Evolutionary conservation across 2,113 vertebrate species (phyloP).

Genomic region (Oreocharis arfaki): DNA sequence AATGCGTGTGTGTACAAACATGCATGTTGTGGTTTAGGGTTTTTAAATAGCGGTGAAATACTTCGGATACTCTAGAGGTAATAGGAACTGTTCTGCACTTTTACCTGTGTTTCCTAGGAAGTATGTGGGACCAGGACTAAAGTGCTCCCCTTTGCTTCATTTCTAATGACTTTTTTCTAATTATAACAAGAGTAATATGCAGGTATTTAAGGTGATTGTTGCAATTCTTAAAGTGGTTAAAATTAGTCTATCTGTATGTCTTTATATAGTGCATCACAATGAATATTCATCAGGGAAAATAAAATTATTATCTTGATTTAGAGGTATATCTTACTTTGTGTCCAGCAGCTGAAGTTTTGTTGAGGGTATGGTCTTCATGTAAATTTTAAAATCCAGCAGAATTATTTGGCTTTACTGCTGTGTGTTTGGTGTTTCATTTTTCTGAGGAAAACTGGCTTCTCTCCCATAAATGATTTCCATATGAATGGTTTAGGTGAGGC

Average conservation of each 20-base stretch:
- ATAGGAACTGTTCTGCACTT: not conserved
- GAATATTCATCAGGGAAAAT: not conserved
- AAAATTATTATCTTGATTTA: not conserved
- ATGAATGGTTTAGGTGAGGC: not conserved
- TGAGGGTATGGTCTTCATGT: not conserved
- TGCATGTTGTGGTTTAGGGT: not conserved
- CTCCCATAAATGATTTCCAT: not conserved
- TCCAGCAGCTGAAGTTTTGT: not conserved
- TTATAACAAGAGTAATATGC: not conserved
- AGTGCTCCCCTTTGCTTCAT: not conserved
- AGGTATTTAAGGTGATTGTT: not conserved
- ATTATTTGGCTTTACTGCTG: not conserved
- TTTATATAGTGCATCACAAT: not conserved
- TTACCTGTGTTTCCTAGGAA: not conserved
- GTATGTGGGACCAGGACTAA: not conserved
- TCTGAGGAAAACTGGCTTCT: not conserved
- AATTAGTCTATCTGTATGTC: not conserved
- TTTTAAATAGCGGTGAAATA: not conserved
- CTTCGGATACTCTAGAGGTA: not conserved
- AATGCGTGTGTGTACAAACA: not conserved
- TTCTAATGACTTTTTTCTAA: not conserved
- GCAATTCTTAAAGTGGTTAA: not conserved
- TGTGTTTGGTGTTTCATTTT: not conserved
- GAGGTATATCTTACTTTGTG: not conserved
- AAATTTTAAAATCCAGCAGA: not conserved